phyloP scores from a whole-genome alignment of 2,113 vertebrate genomes.

The Myotis brandtii region DNA sequence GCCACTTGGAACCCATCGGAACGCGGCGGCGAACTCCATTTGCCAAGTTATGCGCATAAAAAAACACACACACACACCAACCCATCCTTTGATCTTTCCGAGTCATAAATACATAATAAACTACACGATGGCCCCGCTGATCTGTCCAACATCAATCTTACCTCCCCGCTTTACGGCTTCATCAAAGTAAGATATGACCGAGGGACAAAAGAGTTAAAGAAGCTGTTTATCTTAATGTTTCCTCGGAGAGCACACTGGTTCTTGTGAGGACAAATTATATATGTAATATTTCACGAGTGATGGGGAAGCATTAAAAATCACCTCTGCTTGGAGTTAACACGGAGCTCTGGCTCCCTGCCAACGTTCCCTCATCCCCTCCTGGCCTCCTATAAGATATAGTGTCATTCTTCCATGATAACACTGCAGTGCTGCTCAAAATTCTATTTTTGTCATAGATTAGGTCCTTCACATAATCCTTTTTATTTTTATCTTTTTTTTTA shows the following conservation, averaged over 20 bases:
- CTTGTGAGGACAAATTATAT: constrained; percentile 89
- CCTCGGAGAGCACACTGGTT: constrained; percentile 86
- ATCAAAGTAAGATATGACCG: constrained; percentile 89
- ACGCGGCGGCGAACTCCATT: constrained; percentile 83
- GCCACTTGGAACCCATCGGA: constrained; percentile 89
- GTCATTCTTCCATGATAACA: constrained; percentile 72
- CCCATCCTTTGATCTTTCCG: constrained; percentile 90
- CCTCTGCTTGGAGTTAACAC: constrained; percentile 87
- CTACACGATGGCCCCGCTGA: constrained; percentile 87
- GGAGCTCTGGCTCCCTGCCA: constrained; percentile 85
- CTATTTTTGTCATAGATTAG: constrained; percentile 62
- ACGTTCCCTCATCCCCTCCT: constrained; percentile 13
- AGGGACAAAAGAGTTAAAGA: constrained; percentile 90
- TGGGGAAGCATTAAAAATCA: constrained; percentile 87
- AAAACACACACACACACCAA: too few relatives aligned
- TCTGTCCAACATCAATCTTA: constrained; percentile 89
- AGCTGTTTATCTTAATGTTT: constrained; percentile 91
- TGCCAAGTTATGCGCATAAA: constrained; percentile 90
- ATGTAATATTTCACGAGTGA: constrained; percentile 88
- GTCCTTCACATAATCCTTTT: constrained; percentile 54
- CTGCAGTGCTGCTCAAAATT: not conserved
- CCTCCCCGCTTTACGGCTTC: constrained; percentile 87
- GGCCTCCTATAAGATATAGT: constrained; percentile 70
- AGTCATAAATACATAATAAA: constrained; percentile 91
- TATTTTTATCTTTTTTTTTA: not conserved